These are phyloP conservation scores for Tretioscincus oriximinensis DNA, from an alignment of 2,113 vertebrate species.

Conservation along the genomic window DNA sequence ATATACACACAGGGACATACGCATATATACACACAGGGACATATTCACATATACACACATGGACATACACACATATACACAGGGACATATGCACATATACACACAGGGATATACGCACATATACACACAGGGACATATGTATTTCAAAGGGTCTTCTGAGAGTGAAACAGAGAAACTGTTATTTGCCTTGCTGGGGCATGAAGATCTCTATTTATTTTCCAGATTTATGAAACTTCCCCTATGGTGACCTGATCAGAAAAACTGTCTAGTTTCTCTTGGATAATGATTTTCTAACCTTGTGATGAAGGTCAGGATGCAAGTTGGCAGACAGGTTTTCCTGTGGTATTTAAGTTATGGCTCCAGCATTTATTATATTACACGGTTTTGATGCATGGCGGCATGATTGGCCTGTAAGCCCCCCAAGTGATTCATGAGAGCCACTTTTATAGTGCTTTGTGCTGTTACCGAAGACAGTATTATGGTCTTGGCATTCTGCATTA, in stretches of 20 bases:
- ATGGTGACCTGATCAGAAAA: constrained; percentile 21
- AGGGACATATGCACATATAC: too few species aligned
- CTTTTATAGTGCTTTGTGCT: constrained; percentile 33
- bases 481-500: constrained; percentile 39
- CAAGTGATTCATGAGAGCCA: constrained; percentile 45
- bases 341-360: constrained; percentile 34
- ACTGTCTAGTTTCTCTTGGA: constrained; percentile 1
- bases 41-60: not conserved
- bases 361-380: constrained; percentile 38
- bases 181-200: not conserved
- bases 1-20: too few species aligned
- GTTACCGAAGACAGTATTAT: constrained; percentile 35
- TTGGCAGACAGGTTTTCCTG: constrained; percentile 4
- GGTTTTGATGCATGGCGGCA: constrained; percentile 41
- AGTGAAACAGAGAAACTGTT: constrained; percentile 20
- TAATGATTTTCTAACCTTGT: constrained; percentile 21
- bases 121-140: not conserved
- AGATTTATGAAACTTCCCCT: constrained; percentile 7
- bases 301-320: constrained; percentile 33
- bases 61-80: too few species aligned
- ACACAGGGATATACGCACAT: too few species aligned
- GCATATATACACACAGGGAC: not conserved
- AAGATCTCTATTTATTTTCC: not conserved
- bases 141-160: constrained; percentile 8
- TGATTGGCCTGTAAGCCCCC: constrained; percentile 41